These are phyloP conservation scores for Ichneumon xanthorius DNA, from an alignment of 2,888 invertebrate species.

Conservation along the genomic window DNA sequence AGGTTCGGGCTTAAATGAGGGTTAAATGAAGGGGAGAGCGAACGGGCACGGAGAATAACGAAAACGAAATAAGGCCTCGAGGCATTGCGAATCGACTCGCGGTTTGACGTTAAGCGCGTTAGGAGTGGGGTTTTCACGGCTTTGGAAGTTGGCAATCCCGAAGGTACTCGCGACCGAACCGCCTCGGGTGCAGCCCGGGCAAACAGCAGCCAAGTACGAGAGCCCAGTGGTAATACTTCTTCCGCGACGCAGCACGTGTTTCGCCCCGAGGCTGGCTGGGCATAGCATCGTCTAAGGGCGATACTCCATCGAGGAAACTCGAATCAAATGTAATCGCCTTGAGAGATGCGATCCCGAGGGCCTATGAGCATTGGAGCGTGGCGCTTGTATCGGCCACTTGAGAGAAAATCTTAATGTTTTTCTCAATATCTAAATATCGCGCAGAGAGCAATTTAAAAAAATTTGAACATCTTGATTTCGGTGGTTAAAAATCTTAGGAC, in stretches of 20 bases:
- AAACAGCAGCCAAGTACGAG: neutral
- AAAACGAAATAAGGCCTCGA: conserved; percentile 3
- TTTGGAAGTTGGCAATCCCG: conserved; percentile 6
- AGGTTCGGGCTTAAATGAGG: neutral
- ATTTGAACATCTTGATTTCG: no score
- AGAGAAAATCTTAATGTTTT: no score
- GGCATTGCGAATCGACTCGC: conserved; percentile 31
- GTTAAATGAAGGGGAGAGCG: neutral
- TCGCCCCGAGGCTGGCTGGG: neutral
- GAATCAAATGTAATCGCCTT: conserved; percentile 28
- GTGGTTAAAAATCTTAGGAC: no score
- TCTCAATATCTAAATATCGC: no score
- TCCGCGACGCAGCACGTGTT: neutral
- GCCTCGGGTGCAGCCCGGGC: conserved; percentile 9
- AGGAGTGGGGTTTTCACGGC: conserved; percentile 11
- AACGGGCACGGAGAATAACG: neutral
- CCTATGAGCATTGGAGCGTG: neutral
- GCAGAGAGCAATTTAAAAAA: no score
- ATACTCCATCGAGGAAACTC: conserved; percentile 7
- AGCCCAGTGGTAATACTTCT: conserved; percentile 15
- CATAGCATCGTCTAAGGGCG: neutral
- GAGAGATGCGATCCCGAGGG: neutral
- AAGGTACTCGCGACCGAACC: neutral
- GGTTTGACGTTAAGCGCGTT: conserved; percentile 27
- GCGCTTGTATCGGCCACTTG: no score